Conservation (phyloP, 2,797 vertebrate genomes). For the Uromys caudimaculatus region DNA sequence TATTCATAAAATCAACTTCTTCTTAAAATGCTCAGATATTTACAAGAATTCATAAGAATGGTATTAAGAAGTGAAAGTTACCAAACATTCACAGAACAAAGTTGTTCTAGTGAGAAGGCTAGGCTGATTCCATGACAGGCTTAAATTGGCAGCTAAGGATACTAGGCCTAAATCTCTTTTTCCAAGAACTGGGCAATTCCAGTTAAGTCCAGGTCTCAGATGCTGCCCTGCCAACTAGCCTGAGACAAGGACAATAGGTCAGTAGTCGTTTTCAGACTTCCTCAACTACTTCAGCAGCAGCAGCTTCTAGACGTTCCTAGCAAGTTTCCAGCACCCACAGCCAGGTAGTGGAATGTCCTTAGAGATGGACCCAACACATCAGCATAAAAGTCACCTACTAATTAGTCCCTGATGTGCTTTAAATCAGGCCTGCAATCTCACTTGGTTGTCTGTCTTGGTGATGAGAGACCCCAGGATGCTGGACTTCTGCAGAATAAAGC, state of each 20-base stretch:
- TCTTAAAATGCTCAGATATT: neutral
- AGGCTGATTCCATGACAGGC: neutral
- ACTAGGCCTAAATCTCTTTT: neutral
- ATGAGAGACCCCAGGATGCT: neutral
- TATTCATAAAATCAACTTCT: neutral
- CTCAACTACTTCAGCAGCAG: too few relatives aligned
- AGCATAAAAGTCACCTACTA: neutral
- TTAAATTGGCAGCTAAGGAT: neutral
- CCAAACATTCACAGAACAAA: neutral
- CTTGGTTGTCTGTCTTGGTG: neutral
- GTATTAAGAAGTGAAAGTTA: neutral
- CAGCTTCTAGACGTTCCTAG: neutral
- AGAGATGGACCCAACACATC: neutral
- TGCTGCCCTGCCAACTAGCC: too few relatives aligned
- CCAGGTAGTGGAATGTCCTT: neutral
- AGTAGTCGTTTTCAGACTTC: neutral
- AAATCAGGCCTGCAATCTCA: neutral
- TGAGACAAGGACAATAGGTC: neutral
- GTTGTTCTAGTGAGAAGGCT: neutral
- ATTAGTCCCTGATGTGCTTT: neutral
- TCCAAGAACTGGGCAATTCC: too few relatives aligned
- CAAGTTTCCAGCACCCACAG: neutral
- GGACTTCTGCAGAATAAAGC: neutral
- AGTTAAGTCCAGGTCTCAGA: too few relatives aligned
- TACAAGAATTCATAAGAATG: neutral